Percentiles rank a stretch among this genome's conserved stretches.
Evolutionary conservation across 2,888 invertebrate genomes (phyloP).

Genomic region (Hoplodrina blanda): DNA sequence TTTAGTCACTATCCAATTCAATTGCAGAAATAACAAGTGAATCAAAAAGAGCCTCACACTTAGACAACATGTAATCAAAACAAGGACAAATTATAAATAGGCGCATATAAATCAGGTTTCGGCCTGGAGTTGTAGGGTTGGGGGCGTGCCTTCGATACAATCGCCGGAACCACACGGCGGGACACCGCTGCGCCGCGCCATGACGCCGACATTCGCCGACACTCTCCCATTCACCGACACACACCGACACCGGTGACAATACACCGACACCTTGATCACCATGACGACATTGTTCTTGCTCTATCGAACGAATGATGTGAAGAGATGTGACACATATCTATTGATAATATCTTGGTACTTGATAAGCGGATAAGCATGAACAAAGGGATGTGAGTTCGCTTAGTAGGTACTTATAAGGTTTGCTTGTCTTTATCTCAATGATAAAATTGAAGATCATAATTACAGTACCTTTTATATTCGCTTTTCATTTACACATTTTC

Average conservation of each 20-base stretch:
- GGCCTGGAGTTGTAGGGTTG: conserved; percentile 63
- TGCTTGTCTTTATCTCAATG: neutral
- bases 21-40: neutral
- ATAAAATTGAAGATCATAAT: conserved; percentile 1
- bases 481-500: neutral
- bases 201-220: conserved; percentile 63
- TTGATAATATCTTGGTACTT: conserved; percentile 34
- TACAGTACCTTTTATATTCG: neutral
- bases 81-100: conserved; percentile 61
- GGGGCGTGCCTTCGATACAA: conserved; percentile 80
- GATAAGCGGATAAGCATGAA: conserved; percentile 34
- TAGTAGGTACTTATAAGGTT: neutral
- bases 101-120: conserved; percentile 68
- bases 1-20: neutral
- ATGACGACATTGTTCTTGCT: conserved; percentile 78
- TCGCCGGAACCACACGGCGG: conserved; percentile 85
- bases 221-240: conserved; percentile 63
- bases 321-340: conserved; percentile 55
- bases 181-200: conserved; percentile 70
- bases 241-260: conserved; percentile 58
- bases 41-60: conserved; percentile 4
- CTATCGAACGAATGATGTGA: conserved; percentile 67
- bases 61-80: conserved; percentile 48
- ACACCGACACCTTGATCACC: conserved; percentile 68
- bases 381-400: conserved; percentile 4